Conservation (phyloP, 2,888 invertebrate genomes). For the Drosophila longiperda region DNA sequence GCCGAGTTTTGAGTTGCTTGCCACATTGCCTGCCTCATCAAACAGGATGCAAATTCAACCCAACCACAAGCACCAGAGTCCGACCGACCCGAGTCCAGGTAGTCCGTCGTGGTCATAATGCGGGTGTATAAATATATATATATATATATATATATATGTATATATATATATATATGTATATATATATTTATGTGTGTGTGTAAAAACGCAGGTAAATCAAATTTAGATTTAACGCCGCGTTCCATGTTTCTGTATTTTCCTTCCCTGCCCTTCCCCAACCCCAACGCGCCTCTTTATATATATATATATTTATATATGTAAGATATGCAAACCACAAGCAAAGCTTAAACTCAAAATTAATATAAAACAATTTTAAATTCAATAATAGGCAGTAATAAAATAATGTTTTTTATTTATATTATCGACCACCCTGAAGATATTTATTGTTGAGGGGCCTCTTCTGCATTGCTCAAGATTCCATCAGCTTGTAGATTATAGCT, state of each 20-base stretch:
- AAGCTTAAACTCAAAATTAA: background rate
- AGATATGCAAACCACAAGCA: background rate
- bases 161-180: conserved; percentile 1
- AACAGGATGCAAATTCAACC: conserved; percentile 69
- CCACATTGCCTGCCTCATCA: conserved; percentile 8
- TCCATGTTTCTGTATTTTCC: background rate
- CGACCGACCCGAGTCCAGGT: conserved; percentile 41
- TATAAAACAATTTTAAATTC: background rate
- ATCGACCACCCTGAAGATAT: background rate
- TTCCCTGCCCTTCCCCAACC: conserved; percentile 48
- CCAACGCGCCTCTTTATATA: conserved; percentile 18
- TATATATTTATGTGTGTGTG: conserved; percentile 4
- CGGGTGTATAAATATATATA: conserved; percentile 13
- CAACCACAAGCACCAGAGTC: conserved; percentile 3
- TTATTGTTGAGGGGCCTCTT: background rate
- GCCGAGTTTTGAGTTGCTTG: conserved; percentile 43
- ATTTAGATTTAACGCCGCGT: conserved; percentile 15
- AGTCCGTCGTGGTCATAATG: conserved; percentile 18
- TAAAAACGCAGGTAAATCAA: conserved; percentile 27
- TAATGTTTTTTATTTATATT: background rate
- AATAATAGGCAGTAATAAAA: background rate
- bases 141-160: conserved; percentile 3
- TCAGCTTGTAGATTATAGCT: background rate
- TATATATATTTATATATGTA: background rate
- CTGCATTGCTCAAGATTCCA: background rate